Percentiles rank a stretch among this genome's conserved stretches.
phyloP scores from a whole-genome alignment of 2,888 invertebrate genomes.

The Acronicta aceris region DNA sequence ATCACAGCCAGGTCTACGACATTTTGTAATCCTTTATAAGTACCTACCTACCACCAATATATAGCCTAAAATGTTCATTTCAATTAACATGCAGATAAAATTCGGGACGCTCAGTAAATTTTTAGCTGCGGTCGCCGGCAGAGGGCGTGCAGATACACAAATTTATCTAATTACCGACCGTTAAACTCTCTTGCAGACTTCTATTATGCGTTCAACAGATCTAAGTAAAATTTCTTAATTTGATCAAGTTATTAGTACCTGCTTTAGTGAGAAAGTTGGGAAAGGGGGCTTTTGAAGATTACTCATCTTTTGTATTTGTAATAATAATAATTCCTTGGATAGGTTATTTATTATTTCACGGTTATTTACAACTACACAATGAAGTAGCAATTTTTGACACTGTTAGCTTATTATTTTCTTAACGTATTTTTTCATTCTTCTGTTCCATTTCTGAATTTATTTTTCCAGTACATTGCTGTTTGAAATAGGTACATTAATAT shows the following conservation, averaged over 20 bases:
- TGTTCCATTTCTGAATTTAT: no score
- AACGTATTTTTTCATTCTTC: no score
- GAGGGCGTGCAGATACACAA: constrained; percentile 55
- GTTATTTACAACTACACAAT: no score
- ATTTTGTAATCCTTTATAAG: no score
- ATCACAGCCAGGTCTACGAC: no score
- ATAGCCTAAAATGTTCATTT: constrained; percentile 18
- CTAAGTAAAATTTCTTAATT: constrained; percentile 61
- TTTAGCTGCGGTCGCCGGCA: constrained; percentile 49
- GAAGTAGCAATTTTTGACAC: no score
- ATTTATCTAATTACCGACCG: constrained; percentile 60
- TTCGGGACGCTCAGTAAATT: constrained; percentile 40
- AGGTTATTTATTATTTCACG: constrained; percentile 13
- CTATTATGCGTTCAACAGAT: constrained; percentile 62
- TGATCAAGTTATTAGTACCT: constrained; percentile 63
- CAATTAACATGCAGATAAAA: constrained; percentile 52
- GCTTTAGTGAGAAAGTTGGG: constrained; percentile 49
- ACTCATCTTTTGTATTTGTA: constrained; percentile 34
- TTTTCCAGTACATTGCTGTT: no score
- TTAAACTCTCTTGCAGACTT: constrained; percentile 56
- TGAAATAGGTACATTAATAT: no score
- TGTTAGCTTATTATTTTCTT: no score
- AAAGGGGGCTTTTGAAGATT: constrained; percentile 44
- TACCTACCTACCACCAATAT: constrained; percentile 9
- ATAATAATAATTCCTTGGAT: constrained; percentile 23